Percentiles rank a stretch among this genome's conserved stretches.
Evolutionary conservation across 2,797 vertebrate species (phyloP).

Genomic region (Cryptoblepharus egeriae): DNA sequence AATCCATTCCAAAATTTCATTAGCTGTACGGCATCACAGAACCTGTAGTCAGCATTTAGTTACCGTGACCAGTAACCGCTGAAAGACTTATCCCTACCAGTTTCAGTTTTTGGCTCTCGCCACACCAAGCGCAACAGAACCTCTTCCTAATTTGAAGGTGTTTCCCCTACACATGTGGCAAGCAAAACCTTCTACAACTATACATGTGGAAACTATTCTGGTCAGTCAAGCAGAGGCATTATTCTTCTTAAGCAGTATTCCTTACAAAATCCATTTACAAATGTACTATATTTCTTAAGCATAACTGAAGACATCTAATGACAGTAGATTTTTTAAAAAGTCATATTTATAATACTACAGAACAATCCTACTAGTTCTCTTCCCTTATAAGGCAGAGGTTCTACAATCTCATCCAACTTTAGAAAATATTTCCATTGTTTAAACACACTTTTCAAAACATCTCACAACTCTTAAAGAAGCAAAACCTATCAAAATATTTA

Average conservation of each 20-base stretch:
- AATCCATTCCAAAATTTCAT: background rate
- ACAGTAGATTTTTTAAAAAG: background rate
- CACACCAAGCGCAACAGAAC: too few species aligned
- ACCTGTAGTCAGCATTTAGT: too few species aligned
- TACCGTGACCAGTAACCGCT: too few species aligned
- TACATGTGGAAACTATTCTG: background rate
- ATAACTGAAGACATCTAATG: background rate
- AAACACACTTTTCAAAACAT: constrained; percentile 12
- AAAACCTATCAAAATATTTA: constrained; percentile 17
- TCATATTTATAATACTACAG: background rate
- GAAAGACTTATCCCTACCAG: too few species aligned
- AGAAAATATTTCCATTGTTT: constrained; percentile 4
- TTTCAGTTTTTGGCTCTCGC: too few species aligned
- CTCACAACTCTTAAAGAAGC: constrained; percentile 30
- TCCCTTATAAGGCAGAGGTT: constrained; percentile 6
- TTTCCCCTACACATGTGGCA: background rate
- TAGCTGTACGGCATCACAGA: background rate
- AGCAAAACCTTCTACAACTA: background rate
- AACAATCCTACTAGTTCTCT: background rate
- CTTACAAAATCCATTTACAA: background rate
- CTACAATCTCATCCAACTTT: background rate
- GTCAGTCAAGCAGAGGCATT: background rate
- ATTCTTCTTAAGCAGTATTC: background rate
- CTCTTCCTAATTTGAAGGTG: background rate
- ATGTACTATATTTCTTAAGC: background rate